Evolutionary conservation across 37 sponge, comb jelly and placozoan genomes (phyloP).

Genomic region (Beroe forskalii): DNA sequence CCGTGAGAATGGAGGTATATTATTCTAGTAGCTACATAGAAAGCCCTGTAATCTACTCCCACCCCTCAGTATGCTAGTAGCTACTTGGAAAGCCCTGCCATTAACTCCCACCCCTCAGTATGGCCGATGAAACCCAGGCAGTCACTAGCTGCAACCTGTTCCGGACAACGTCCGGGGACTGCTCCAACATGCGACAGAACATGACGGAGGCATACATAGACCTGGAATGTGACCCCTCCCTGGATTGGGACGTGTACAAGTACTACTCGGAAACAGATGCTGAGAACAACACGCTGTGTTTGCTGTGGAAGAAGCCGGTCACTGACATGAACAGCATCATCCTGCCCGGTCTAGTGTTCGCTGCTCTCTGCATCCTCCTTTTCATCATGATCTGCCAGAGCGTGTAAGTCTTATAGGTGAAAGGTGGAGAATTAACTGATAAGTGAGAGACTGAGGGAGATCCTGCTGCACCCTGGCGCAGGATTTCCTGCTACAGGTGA

Average conservation of each 20-base stretch:
- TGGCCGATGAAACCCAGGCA: too few relatives aligned
- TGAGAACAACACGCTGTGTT: not conserved
- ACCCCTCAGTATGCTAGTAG: too few relatives aligned
- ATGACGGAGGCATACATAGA: not conserved
- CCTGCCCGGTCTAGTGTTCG: constrained; percentile 11
- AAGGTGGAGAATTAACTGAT: too few relatives aligned
- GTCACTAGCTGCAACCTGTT: not conserved
- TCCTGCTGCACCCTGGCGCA: too few relatives aligned
- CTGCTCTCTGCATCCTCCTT: not conserved
- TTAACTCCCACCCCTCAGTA: too few relatives aligned
- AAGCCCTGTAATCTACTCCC: too few relatives aligned
- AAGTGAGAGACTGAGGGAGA: too few relatives aligned
- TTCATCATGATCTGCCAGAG: constrained; percentile 40
- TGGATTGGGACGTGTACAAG: not conserved
- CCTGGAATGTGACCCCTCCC: not conserved
- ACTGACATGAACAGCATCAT: not conserved
- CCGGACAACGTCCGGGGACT: not conserved
- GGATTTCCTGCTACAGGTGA: too few relatives aligned
- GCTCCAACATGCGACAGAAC: not conserved
- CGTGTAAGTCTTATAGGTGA: constrained; percentile 50
- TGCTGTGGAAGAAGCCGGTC: constrained; percentile 3
- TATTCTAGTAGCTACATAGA: too few relatives aligned
- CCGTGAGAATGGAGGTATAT: too few relatives aligned
- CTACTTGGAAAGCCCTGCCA: too few relatives aligned
- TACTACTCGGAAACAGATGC: not conserved